Evolutionary conservation across 2,113 vertebrate species (phyloP).

Genomic region (Taxidea taxus): DNA sequence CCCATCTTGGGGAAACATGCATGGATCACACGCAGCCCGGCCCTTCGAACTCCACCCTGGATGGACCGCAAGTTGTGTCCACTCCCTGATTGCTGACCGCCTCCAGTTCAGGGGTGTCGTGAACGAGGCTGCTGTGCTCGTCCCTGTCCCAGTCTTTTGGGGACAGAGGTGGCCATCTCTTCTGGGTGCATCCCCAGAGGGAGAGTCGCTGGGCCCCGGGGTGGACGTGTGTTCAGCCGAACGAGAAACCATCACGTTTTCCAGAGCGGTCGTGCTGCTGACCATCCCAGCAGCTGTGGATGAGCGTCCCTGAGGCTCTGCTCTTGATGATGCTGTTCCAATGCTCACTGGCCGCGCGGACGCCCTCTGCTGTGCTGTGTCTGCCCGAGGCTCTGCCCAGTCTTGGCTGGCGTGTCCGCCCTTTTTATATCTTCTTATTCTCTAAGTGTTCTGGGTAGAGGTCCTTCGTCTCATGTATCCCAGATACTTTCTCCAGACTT

Average conservation of each 20-base stretch:
- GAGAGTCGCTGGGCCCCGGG: not conserved
- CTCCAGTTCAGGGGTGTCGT: not conserved
- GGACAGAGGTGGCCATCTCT: not conserved
- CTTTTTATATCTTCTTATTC: not conserved
- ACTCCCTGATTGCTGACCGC: not conserved
- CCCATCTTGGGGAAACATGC: not conserved
- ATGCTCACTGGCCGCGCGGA: not conserved
- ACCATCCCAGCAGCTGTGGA: not conserved
- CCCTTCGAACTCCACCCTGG: not conserved
- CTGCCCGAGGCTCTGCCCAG: not conserved
- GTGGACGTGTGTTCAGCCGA: not conserved
- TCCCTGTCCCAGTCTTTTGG: not conserved
- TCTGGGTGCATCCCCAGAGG: not conserved
- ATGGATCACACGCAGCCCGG: accelerated
- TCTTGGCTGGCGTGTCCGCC: not conserved
- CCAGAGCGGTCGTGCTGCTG: not conserved
- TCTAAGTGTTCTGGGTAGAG: not conserved
- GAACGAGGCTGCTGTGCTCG: too few species aligned
- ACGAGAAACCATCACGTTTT: not conserved
- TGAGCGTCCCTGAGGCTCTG: not conserved
- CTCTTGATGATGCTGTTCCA: not conserved
- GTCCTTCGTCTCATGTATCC: not conserved
- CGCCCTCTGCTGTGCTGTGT: not conserved
- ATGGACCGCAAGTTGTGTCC: not conserved
- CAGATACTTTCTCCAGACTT: not conserved